Conservation (phyloP, 2,113 vertebrate genomes). For the Otus sunia region DNA sequence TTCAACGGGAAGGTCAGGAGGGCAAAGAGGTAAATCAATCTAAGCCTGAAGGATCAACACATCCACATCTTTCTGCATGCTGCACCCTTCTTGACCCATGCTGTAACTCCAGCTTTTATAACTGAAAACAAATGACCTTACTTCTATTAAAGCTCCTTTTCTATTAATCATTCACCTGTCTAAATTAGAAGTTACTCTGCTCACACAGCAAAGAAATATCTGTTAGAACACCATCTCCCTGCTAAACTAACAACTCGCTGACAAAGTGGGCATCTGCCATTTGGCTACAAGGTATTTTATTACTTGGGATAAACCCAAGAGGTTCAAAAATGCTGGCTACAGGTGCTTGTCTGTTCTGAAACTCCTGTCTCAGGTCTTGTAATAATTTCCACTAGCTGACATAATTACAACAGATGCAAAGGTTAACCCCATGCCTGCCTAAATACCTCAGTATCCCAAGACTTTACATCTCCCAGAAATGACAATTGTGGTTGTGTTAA, state of each 20-base stretch:
- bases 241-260: neutral
- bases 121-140: neutral
- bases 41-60: neutral
- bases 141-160: neutral
- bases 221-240: neutral
- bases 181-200: neutral
- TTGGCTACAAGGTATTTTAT: neutral
- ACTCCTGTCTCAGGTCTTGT: neutral
- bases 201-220: neutral
- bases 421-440: neutral
- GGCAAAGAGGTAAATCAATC: neutral
- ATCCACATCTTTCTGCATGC: neutral
- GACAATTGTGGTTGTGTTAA: neutral
- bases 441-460: neutral
- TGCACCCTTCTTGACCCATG: neutral
- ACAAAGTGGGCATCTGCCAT: neutral
- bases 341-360: neutral
- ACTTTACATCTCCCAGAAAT: neutral
- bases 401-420: neutral
- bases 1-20: neutral
- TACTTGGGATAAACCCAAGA: neutral
- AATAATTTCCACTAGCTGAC: neutral
- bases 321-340: neutral
- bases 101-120: neutral
- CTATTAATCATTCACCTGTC: neutral